Conservation (phyloP, 2,797 vertebrate species). For the Onychomys torridus region DNA sequence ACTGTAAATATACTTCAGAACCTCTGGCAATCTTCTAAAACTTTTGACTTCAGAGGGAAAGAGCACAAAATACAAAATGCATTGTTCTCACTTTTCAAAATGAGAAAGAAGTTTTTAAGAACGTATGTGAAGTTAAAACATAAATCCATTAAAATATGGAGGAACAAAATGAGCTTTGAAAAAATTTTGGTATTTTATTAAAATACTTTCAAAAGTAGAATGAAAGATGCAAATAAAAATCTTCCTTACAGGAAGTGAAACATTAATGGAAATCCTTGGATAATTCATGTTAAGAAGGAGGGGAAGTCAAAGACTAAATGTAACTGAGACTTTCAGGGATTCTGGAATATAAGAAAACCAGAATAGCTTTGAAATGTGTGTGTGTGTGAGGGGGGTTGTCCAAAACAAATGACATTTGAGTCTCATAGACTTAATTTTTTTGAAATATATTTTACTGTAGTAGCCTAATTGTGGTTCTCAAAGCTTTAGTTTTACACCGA, state of each 20-base stretch:
- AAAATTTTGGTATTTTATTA: not conserved
- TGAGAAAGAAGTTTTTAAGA: not conserved
- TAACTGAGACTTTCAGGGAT: not conserved
- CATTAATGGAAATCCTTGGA: not conserved
- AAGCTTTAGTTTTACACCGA: not conserved
- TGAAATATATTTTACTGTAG: not conserved
- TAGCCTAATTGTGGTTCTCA: not conserved
- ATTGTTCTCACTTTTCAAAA: not conserved
- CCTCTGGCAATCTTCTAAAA: not conserved
- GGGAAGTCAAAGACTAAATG: not conserved
- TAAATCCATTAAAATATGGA: constrained; percentile 40
- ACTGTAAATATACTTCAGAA: not conserved
- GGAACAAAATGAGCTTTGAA: constrained; percentile 57
- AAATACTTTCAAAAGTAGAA: constrained; percentile 37
- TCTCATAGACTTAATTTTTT: not conserved
- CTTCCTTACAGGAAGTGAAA: constrained; percentile 5
- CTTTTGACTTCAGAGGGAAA: not conserved
- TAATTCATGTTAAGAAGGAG: not conserved
- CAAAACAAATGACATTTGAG: not conserved
- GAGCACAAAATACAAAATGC: not conserved
- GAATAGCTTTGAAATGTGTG: not conserved
- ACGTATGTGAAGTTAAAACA: constrained; percentile 31
- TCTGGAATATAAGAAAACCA: not conserved
- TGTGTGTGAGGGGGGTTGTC: not conserved
- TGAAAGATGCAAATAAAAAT: not conserved